phyloP scores from a whole-genome alignment of 2,797 vertebrate species.

The Echiichthys vipera region DNA sequence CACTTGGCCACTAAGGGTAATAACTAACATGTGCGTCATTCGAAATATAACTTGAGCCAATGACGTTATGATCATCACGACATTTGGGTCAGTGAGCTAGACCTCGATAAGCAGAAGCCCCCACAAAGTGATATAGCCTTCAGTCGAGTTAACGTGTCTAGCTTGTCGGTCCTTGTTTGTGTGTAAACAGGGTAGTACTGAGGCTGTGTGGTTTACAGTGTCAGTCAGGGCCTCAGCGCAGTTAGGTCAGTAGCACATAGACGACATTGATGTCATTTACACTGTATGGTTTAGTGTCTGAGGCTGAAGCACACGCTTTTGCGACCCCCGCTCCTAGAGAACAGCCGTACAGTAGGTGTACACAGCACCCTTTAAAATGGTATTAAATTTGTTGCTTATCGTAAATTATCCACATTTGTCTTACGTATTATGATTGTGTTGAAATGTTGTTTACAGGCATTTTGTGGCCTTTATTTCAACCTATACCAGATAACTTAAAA shows the following conservation, averaged over 20 bases:
- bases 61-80: conserved; percentile 2
- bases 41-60: conserved; percentile 11
- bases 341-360: background rate
- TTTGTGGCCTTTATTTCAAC: conserved; percentile 46
- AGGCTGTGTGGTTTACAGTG: conserved; percentile 30
- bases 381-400: background rate
- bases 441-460: conserved; percentile 8
- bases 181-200: conserved; percentile 48
- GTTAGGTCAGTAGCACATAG: conserved; percentile 34
- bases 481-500: background rate
- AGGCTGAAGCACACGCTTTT: conserved; percentile 11
- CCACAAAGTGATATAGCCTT: background rate
- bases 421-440: background rate
- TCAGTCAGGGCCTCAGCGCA: conserved; percentile 12
- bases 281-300: conserved; percentile 1
- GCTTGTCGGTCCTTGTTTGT: conserved; percentile 5
- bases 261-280: background rate
- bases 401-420: background rate
- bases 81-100: conserved; percentile 1
- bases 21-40: conserved; percentile 3
- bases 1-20: background rate
- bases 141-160: background rate
- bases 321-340: conserved; percentile 32
- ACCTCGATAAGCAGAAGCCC: background rate
- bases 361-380: background rate